These are phyloP conservation scores for Mantis religiosa DNA, from an alignment of 2,888 invertebrate species.

Conservation along the genomic window DNA sequence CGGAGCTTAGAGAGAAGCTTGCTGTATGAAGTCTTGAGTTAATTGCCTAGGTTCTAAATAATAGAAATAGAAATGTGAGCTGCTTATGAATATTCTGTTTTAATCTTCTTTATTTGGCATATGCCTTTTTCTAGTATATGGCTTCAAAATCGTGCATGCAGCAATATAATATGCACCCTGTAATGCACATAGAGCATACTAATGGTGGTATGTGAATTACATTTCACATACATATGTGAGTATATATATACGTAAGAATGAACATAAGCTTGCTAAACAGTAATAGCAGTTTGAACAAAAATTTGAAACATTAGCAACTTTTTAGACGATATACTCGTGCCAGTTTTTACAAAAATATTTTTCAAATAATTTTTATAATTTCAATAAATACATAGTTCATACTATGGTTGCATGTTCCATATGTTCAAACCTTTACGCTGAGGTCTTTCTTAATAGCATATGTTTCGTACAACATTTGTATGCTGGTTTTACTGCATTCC, in stretches of 20 bases:
- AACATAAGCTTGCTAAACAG: not conserved
- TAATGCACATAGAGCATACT: not conserved
- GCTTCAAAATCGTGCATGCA: not conserved
- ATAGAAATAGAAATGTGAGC: not conserved
- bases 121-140: not conserved
- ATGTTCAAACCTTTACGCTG: not conserved
- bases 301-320: not conserved
- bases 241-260: not conserved
- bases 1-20: too few relatives aligned
- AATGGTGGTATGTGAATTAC: not conserved
- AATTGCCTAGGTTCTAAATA: too few relatives aligned
- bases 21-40: too few relatives aligned
- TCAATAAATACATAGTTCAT: not conserved
- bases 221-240: not conserved
- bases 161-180: not conserved
- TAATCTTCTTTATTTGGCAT: not conserved
- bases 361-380: not conserved
- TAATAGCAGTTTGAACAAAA: not conserved
- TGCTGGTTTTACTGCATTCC: not conserved
- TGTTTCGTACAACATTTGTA: not conserved
- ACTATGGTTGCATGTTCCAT: not conserved
- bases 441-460: not conserved
- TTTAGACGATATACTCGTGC: not conserved
- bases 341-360: not conserved
- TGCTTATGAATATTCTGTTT: not conserved